Percentiles rank a stretch among this genome's conserved stretches.
These are phyloP conservation scores for Terrapene triunguis DNA, from an alignment of 2,113 vertebrate genomes.

Conservation along the genomic window DNA sequence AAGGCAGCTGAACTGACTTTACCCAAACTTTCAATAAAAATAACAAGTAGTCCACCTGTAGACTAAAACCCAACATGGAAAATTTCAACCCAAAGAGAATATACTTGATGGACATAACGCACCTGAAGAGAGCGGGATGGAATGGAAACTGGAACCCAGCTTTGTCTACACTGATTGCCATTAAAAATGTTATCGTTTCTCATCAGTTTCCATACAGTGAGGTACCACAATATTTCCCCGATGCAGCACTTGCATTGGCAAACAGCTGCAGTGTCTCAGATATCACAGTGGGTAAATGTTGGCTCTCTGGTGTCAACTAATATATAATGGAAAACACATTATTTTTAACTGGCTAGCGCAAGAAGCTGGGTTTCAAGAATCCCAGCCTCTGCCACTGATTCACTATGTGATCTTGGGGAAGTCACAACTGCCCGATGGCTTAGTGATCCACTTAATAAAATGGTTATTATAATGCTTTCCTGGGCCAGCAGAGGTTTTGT, in stretches of 20 bases:
- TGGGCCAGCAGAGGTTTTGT: background rate
- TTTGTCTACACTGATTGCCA: background rate
- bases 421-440: background rate
- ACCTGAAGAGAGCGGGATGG: background rate
- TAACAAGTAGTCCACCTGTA: background rate
- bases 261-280: background rate
- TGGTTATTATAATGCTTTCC: background rate
- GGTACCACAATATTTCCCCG: background rate
- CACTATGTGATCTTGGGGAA: background rate
- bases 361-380: background rate
- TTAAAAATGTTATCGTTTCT: background rate
- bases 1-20: background rate
- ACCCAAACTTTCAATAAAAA: background rate
- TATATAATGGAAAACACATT: background rate
- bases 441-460: background rate
- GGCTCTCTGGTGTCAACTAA: background rate
- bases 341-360: background rate
- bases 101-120: background rate
- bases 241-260: background rate
- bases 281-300: background rate
- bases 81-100: background rate
- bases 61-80: background rate
- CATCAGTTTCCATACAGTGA: accelerated
- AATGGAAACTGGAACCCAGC: background rate
- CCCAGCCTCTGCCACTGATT: background rate